Conservation (phyloP, 2,113 vertebrate genomes). For the Plecotus auritus region DNA sequence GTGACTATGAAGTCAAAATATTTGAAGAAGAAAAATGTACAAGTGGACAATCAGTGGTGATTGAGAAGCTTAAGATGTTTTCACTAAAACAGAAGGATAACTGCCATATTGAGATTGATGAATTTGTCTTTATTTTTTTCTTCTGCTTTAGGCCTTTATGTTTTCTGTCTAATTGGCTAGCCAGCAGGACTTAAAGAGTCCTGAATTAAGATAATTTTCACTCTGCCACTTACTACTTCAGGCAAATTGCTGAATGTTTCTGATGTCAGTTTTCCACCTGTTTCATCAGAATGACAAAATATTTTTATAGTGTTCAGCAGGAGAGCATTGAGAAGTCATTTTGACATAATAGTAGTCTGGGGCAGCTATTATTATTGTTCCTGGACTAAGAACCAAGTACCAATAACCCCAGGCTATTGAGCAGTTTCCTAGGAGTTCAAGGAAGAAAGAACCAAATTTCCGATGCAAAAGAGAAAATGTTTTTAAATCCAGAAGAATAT, state of each 20-base stretch:
- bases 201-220: background rate
- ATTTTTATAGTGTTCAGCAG: background rate
- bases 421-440: background rate
- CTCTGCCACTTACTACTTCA: background rate
- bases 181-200: background rate
- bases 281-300: background rate
- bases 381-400: background rate
- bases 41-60: background rate
- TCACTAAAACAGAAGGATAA: background rate
- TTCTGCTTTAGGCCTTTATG: background rate
- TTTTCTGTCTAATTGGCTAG: background rate
- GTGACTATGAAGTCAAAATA: background rate
- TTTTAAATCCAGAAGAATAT: conserved; percentile 12
- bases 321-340: background rate
- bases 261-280: background rate
- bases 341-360: background rate
- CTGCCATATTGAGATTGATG: background rate
- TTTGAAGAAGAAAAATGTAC: background rate
- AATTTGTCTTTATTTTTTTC: background rate
- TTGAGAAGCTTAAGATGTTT: background rate
- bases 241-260: background rate
- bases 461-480: background rate
- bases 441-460: background rate
- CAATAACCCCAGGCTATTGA: background rate
- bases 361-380: background rate